Evolutionary conservation across 2,797 vertebrate species (phyloP), one percentile per base, ranked within the genome.

Genomic region (Glossophaga mutica): DNA sequence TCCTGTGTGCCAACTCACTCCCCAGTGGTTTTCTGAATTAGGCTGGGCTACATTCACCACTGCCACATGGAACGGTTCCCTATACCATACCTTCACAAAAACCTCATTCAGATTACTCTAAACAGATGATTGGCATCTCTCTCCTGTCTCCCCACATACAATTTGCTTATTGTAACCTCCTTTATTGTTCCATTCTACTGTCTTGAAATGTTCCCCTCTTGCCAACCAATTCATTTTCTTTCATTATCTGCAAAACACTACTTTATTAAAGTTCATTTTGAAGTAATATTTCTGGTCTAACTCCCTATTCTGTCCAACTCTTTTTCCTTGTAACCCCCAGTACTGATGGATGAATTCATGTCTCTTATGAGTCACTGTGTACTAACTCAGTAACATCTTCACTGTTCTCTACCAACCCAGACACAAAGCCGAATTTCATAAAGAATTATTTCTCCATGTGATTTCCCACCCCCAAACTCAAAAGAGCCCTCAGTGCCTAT

Each of bases 391-490:
- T 52, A 77, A 92, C 39, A 67, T 48, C 46, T 10, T 87, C 26
- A 19, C 59, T 83, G 62, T 15, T 78, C 62, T 96, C 74, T 82
- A 46, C 46, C 12, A 26, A 89, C 15, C 12, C 76, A 78, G 62
- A 70, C 19, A 68, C 8, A n/a, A 55, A 87, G 77, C 9, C 34
- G 59, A 39, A 87, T 76, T 90, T 91, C 48, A 90, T 78, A n/a
- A 93, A 67, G 42, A 81, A 79, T 76, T 46, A 74, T 26, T 87
- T 81, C 48, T 55, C 19, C 21, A 14, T 55, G 70, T 90, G 19
- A 32, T 85, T 96, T 73, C 52, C 37, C 67, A 79, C 29, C 78
- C 67, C 81, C 4, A 94, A 95, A 77, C 34, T 86, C 82, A 82
- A 50, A 90, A 93, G 50, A 92, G 44, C 85, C 11, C 19, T 44